Evolutionary conservation across 2,113 vertebrate species (phyloP).

Genomic region (Carettochelys insculpta): DNA sequence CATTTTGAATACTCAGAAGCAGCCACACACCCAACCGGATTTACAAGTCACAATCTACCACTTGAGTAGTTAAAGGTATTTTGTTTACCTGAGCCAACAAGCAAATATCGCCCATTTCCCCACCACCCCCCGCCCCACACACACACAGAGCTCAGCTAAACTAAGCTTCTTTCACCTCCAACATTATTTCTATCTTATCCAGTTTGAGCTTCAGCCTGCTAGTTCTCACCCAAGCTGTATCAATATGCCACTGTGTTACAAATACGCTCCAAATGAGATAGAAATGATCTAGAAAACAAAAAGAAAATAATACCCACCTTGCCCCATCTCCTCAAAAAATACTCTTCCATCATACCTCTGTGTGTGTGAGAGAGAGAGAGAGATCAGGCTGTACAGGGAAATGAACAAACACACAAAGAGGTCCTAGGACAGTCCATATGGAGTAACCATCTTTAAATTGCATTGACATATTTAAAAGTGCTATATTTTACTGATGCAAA

Average conservation of each 20-base stretch:
- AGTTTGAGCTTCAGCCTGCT: neutral
- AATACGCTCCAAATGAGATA: neutral
- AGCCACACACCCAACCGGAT: neutral
- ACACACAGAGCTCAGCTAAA: too few species aligned
- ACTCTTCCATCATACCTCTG: neutral
- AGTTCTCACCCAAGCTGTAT: neutral
- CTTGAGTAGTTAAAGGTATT: neutral
- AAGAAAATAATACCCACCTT: neutral
- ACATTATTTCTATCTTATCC: neutral
- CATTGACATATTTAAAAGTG: neutral
- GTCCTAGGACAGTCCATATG: neutral
- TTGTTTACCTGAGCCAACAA: neutral
- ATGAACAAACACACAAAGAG: neutral
- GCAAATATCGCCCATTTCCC: neutral
- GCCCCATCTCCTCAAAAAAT: neutral
- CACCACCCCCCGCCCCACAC: neutral
- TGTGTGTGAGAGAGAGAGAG: too few species aligned
- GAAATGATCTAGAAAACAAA: neutral
- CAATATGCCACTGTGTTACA: neutral
- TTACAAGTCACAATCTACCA: neutral
- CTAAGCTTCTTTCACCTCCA: neutral
- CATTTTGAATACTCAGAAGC: constrained; percentile 25
- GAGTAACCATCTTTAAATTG: neutral
- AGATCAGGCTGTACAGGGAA: neutral
- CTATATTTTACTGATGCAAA: neutral